Conservation (phyloP, 2,888 invertebrate species). For the Lucinisca nassula region DNA sequence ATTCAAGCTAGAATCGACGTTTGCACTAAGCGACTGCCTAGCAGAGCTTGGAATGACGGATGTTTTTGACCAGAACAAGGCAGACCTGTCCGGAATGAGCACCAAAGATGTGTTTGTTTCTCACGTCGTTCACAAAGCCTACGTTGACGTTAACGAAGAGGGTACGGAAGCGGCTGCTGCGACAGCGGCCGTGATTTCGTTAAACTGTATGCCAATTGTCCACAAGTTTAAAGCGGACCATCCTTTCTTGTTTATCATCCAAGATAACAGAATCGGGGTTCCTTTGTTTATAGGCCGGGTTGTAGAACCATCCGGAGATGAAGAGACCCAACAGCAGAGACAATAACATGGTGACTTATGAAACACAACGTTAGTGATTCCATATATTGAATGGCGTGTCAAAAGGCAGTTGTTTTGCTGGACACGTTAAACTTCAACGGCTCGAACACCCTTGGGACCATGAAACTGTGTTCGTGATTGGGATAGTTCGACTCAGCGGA, state of each 20-base stretch:
- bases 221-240: slow-evolving; percentile 77
- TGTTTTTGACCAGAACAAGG: slow-evolving; percentile 76
- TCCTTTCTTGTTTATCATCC: slow-evolving; percentile 85
- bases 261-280: slow-evolving; percentile 66
- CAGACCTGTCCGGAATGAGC: slow-evolving; percentile 85
- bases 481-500: too few relatives aligned
- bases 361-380: too few relatives aligned
- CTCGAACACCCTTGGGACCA: too few relatives aligned
- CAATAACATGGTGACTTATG: too few relatives aligned
- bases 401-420: too few relatives aligned
- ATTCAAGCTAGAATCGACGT: slow-evolving; percentile 74
- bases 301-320: slow-evolving; percentile 22
- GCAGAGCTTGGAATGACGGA: slow-evolving; percentile 79
- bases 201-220: slow-evolving; percentile 41
- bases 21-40: slow-evolving; percentile 72
- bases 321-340: too few relatives aligned
- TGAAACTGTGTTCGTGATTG: too few relatives aligned
- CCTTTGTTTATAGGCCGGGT: slow-evolving; percentile 75
- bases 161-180: slow-evolving; percentile 87
- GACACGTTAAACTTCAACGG: too few relatives aligned
- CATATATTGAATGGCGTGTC: too few relatives aligned
- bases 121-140: slow-evolving; percentile 85
- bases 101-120: slow-evolving; percentile 73
- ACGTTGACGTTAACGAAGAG: slow-evolving; percentile 86
- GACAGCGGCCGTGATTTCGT: slow-evolving; percentile 73